Conservation (phyloP, 2,888 invertebrate species). For the Andrena dorsata region DNA sequence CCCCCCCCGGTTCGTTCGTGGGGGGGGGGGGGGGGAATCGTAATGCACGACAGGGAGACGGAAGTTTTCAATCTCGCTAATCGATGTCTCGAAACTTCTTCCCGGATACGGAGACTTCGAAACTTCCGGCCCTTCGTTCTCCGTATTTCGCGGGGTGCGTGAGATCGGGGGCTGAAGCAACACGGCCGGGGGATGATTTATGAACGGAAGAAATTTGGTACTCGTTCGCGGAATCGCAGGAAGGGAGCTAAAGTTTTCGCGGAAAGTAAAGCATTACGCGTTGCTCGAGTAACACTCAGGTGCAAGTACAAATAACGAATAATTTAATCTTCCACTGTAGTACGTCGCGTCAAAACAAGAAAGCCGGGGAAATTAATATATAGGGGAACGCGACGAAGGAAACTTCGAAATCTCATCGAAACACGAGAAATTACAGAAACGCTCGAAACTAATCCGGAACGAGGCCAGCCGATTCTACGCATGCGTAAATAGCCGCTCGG, state of each 20-base stretch:
- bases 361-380: background rate
- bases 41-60: conserved; percentile 56
- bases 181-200: conserved; percentile 40
- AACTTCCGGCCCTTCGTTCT: conserved; percentile 45
- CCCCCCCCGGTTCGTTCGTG: background rate
- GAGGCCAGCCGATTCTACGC: conserved; percentile 51
- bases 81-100: conserved; percentile 69
- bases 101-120: conserved; percentile 41
- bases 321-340: background rate
- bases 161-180: conserved; percentile 19
- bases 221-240: conserved; percentile 12
- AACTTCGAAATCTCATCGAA: background rate
- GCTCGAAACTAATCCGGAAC: conserved; percentile 46
- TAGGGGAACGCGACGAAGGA: background rate
- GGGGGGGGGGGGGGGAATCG: conserved; percentile 36
- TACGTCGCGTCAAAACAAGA: background rate
- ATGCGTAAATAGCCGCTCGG: conserved; percentile 49
- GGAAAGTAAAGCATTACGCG: background rate
- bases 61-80: conserved; percentile 72
- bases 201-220: conserved; percentile 20
- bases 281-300: background rate
- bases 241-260: background rate
- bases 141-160: background rate
- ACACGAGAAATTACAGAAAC: conserved; percentile 20
- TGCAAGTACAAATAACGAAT: background rate